Conservation (phyloP, 2,113 vertebrate species). For the Lamprologus tigripictilis region DNA sequence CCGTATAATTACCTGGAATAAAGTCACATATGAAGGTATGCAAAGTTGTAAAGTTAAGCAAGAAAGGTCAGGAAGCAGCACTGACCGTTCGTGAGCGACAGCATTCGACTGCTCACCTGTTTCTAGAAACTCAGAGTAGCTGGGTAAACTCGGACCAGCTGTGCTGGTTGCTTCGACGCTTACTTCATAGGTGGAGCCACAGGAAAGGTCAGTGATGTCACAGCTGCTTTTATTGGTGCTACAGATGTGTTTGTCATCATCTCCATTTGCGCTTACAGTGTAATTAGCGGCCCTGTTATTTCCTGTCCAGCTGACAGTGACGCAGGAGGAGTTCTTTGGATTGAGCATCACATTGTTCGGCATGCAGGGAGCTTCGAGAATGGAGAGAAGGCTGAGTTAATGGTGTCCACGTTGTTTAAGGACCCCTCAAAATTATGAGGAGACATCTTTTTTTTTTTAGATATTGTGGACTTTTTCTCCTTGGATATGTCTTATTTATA, state of each 20-base stretch:
- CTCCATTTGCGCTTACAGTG: conserved; percentile 59
- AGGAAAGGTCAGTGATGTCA: conserved; percentile 71
- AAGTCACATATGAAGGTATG: background rate
- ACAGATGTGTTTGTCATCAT: conserved; percentile 46
- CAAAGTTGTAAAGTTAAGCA: background rate
- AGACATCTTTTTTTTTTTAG: background rate
- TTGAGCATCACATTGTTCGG: conserved; percentile 74
- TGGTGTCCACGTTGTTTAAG: background rate
- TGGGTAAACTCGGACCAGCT: conserved; percentile 81
- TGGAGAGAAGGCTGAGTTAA: background rate
- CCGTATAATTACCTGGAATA: background rate
- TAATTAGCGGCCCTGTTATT: conserved; percentile 73
- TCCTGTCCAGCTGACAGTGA: conserved; percentile 73
- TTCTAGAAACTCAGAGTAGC: conserved; percentile 78
- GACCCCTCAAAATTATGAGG: background rate
- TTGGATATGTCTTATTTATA: background rate
- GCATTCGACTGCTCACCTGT: conserved; percentile 66
- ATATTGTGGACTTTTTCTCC: background rate
- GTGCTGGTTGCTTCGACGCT: conserved; percentile 68
- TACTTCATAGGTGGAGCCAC: conserved; percentile 79
- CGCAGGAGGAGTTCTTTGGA: conserved; percentile 45
- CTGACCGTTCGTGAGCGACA: background rate
- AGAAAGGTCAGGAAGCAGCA: background rate
- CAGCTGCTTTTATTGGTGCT: conserved; percentile 70
- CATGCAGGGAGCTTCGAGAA: conserved; percentile 80